Conservation (phyloP, 2,888 invertebrate genomes). For the Callimorpha dominula region DNA sequence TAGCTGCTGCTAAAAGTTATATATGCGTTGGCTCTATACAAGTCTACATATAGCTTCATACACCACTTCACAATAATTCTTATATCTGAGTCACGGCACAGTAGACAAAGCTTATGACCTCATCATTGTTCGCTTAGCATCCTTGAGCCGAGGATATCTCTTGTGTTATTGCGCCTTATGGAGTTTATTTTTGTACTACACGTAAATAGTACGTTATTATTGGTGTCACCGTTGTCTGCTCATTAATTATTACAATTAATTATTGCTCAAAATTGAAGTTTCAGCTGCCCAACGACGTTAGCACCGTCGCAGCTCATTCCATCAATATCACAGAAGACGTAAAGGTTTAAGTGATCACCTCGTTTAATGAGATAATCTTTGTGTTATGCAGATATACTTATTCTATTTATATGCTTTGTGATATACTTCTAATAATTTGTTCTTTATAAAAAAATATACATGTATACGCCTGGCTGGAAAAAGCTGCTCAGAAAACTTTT, state of each 20-base stretch:
- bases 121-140: conserved; percentile 42
- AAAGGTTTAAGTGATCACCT: neutral
- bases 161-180: conserved; percentile 26
- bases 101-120: conserved; percentile 38
- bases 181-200: conserved; percentile 31
- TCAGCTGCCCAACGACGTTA: neutral
- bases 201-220: neutral
- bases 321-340: neutral
- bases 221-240: neutral
- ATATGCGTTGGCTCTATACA: neutral
- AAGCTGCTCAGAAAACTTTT: no score
- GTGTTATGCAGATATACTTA: neutral
- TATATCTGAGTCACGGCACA: conserved; percentile 39
- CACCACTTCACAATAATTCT: conserved; percentile 2
- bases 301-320: neutral
- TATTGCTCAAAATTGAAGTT: neutral
- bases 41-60: neutral
- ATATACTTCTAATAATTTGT: neutral
- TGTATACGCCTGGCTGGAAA: neutral
- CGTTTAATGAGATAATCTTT: neutral
- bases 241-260: neutral
- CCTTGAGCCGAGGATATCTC: conserved; percentile 43
- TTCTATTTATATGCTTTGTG: neutral
- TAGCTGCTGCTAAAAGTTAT: neutral
- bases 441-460: neutral